phyloP scores from a whole-genome alignment of 1,140 invertebrate genomes.

The Xylocopa sonorina region DNA sequence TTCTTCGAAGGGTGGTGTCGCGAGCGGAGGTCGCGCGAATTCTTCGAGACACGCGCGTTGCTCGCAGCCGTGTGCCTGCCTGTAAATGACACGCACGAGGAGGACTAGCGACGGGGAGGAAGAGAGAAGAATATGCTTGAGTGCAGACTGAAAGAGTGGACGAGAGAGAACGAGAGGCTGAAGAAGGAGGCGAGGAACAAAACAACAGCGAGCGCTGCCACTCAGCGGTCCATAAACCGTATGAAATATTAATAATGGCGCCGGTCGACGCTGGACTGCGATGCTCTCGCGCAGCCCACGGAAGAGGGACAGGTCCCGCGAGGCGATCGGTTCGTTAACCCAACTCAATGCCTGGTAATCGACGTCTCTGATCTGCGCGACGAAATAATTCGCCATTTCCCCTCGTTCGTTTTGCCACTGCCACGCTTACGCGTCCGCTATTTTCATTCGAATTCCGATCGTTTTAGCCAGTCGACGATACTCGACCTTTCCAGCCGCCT shows the following conservation, averaged over 20 bases:
- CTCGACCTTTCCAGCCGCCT: too few species aligned
- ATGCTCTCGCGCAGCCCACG: slow-evolving; percentile 42
- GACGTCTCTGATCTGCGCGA: background rate
- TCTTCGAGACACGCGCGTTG: background rate
- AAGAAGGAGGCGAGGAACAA: slow-evolving; percentile 40
- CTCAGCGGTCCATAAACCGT: slow-evolving; percentile 71
- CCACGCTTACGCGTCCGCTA: too few species aligned
- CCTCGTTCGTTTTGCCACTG: background rate
- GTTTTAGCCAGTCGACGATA: too few species aligned
- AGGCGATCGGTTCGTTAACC: slow-evolving; percentile 63
- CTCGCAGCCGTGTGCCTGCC: slow-evolving; percentile 24
- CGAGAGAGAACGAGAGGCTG: background rate
- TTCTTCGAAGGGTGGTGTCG: background rate
- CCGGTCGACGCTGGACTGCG: slow-evolving; percentile 48
- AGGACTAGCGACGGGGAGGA: slow-evolving; percentile 1
- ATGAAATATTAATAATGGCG: slow-evolving; percentile 73
- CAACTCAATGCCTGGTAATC: slow-evolving; percentile 39
- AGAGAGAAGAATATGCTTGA: background rate
- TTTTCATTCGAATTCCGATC: too few species aligned
- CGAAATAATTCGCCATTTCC: slow-evolving; percentile 36
- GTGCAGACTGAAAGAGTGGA: background rate
- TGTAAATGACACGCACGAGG: slow-evolving; percentile 41
- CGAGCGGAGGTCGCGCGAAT: slow-evolving; percentile 4
- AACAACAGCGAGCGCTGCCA: slow-evolving; percentile 67
- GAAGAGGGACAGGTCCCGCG: slow-evolving; percentile 59